Evolutionary conservation across 2,797 vertebrate genomes (phyloP).

Genomic region (Staurois parvus): DNA sequence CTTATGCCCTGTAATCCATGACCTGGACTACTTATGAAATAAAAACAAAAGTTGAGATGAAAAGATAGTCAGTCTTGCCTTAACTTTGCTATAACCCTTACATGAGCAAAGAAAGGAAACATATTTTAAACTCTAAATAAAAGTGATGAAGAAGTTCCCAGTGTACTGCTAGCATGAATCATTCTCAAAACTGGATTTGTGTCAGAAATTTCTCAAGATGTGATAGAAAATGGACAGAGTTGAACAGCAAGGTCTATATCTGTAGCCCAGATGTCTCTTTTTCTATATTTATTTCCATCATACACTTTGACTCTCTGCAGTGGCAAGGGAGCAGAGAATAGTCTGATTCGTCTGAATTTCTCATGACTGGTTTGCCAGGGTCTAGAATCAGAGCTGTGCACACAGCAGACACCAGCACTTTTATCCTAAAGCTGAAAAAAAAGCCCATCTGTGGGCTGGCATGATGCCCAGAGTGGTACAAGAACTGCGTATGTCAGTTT

Average conservation of each 20-base stretch:
- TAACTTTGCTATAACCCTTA: background rate
- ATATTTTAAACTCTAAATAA: background rate
- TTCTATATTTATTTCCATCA: slow-evolving; percentile 64
- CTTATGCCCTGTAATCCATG: background rate
- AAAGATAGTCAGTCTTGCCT: background rate
- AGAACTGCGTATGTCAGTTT: slow-evolving; percentile 67
- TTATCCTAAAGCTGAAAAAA: slow-evolving; percentile 64
- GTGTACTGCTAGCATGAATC: slow-evolving; percentile 12
- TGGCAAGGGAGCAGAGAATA: slow-evolving; percentile 58
- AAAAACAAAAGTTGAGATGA: background rate
- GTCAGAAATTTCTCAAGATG: slow-evolving; percentile 38
- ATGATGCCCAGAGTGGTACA: slow-evolving; percentile 63
- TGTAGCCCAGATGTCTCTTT: slow-evolving; percentile 46
- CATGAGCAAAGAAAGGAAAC: background rate
- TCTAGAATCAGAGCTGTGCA: slow-evolving; percentile 60
- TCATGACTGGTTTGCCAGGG: slow-evolving; percentile 62
- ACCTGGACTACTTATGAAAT: background rate
- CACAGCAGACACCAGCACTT: slow-evolving; percentile 63
- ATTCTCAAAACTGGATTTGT: slow-evolving; percentile 39
- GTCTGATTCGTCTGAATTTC: slow-evolving; percentile 64
- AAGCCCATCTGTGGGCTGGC: slow-evolving; percentile 65
- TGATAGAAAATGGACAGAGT: slow-evolving; percentile 44
- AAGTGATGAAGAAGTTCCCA: background rate
- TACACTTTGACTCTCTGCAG: slow-evolving; percentile 60
- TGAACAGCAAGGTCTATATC: slow-evolving; percentile 34